Base-by-base conservation (phyloP, 1,140 invertebrate genomes). In the Oedothorax gibbosus region DNA sequence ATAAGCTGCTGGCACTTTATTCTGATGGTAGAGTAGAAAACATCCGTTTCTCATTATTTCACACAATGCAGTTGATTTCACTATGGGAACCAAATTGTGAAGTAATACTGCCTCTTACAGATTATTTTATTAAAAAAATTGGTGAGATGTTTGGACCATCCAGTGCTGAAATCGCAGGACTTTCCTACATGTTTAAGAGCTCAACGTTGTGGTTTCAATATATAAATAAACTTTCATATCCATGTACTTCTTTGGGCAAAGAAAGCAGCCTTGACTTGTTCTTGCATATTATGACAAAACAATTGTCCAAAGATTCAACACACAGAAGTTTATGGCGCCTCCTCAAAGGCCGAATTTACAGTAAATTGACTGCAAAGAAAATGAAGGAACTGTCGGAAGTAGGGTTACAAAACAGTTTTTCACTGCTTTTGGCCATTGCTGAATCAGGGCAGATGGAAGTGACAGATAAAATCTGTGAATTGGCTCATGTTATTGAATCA, bases 51-150 rank as follows among this genome's bases (percentile, higher is more conserved):
- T 9, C 64, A 21, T 68, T 84, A 50, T 84, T 62, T 66, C 50
- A 75, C n/a, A 51, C 14, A 18, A 65, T 66, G n/a, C 9, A 84
- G 50, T 60, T 82, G 12, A n/a, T 82, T 18, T 15, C 49, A 15
- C 18, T 76, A 7, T 84, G 81, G 81, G 81, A 84, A 62, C 81
- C 81, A 56, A 76, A 18, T 8, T 62, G 60, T 56, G 81, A 84
- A 10, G n/a, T 84, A 9, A 54, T 84, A 18, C 14, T 84, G 14
- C 72, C 81, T 56, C 51, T 84, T 15, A 66, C 72, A 2, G 81
- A 84, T 15, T 84, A 57, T 68, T 84, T 56, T 51, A 84, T 84
- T 20, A 84, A 76, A 68, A 84, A 76, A 60, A 68, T 84, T 35
- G 50, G 76, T 49, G 72, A 76, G 14, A 50, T 20, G 50, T 84